Evolutionary conservation across 2,113 vertebrate genomes (phyloP).

Genomic region (Oreochromis niloticus): DNA sequence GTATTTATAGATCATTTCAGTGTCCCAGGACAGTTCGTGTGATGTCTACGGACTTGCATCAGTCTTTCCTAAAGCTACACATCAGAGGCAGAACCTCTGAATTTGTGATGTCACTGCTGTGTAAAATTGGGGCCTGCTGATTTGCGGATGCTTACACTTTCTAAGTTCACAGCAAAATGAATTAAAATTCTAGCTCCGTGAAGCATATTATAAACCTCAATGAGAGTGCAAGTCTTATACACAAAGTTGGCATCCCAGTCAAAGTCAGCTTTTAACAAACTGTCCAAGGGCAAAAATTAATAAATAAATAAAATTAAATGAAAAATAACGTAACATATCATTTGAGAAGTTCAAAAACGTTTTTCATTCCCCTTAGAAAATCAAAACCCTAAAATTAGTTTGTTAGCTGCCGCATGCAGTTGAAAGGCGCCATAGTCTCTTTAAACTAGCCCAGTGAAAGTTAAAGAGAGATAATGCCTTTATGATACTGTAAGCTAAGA

Average conservation of each 20-base stretch:
- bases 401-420: neutral
- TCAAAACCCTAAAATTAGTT: conserved; percentile 41
- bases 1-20: conserved; percentile 29
- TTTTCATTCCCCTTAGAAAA: conserved; percentile 26
- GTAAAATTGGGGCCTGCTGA: neutral
- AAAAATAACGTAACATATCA: neutral
- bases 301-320: neutral
- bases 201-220: conserved; percentile 16
- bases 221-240: neutral
- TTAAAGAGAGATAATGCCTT: conserved; percentile 25
- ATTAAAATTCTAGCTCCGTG: neutral
- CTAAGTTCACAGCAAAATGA: neutral
- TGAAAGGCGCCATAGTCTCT: conserved; percentile 4
- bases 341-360: neutral
- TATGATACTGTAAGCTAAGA: conserved; percentile 16
- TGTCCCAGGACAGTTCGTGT: conserved; percentile 12
- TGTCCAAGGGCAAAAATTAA: conserved; percentile 21
- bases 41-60: conserved; percentile 50
- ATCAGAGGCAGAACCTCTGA: conserved; percentile 34
- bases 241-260: conserved; percentile 12
- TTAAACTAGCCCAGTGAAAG: conserved; percentile 23
- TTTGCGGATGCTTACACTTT: neutral
- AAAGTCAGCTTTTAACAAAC: conserved; percentile 25
- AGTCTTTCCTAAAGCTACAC: conserved; percentile 36
- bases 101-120: conserved; percentile 32